Evolutionary conservation across 2,113 vertebrate species (phyloP).

Genomic region (Chamaetylas fuelleborni): DNA sequence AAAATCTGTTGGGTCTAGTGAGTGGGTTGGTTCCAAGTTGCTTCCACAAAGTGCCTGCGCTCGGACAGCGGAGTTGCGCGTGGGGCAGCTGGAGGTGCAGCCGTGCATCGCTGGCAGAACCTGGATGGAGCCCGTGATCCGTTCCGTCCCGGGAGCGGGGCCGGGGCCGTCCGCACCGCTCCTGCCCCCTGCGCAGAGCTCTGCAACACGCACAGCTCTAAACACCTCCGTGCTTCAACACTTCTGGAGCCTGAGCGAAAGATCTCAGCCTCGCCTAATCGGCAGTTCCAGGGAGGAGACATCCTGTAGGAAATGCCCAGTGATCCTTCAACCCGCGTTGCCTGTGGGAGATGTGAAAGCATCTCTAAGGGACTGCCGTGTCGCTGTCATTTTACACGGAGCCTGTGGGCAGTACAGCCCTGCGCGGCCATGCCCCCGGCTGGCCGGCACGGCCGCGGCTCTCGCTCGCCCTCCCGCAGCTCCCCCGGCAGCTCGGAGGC

Average conservation of each 20-base stretch:
- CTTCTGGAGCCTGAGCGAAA: not conserved
- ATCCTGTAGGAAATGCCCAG: not conserved
- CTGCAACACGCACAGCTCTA: rapidly evolving
- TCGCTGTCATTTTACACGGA: not conserved
- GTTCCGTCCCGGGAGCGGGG: not conserved
- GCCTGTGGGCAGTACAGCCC: rapidly evolving
- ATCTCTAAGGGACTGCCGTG: not conserved
- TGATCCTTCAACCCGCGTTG: not conserved
- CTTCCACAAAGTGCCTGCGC: not conserved
- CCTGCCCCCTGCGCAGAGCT: not conserved
- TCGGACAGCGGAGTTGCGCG: not conserved
- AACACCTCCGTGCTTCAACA: rapidly evolving
- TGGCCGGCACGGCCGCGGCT: not conserved
- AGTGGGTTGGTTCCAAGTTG: not conserved
- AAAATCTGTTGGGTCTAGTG: not conserved
- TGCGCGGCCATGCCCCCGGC: not conserved
- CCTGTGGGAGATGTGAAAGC: not conserved
- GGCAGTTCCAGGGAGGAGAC: not conserved
- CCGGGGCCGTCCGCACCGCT: too few species aligned
- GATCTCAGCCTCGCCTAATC: not conserved
- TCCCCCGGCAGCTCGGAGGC: not conserved
- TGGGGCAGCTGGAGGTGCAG: not conserved
- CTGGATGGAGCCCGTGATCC: rapidly evolving
- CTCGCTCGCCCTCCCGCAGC: not conserved
- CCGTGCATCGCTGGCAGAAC: not conserved